A percentile compares a stretch with the other conserved stretches of the same genome.
Evolutionary conservation across 2,888 invertebrate species (phyloP).

Genomic region (Heliconius aoede): DNA sequence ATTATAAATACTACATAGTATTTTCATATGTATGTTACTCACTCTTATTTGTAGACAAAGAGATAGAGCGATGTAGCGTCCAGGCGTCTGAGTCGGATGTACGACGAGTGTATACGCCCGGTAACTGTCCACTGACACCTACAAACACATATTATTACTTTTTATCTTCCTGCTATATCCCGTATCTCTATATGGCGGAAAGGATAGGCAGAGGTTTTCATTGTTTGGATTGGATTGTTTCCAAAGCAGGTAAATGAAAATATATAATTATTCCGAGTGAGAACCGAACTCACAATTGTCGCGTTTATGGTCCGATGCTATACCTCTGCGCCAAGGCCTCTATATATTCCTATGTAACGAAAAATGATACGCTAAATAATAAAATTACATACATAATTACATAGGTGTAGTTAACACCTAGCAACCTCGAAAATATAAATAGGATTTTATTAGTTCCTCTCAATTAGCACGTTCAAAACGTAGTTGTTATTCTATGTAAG

Average conservation of each 20-base stretch:
- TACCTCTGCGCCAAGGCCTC: background rate
- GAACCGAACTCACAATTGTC: no score
- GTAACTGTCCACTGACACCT: constrained; percentile 90
- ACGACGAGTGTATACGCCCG: constrained; percentile 91
- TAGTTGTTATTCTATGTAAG: no score
- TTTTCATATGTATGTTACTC: constrained; percentile 29
- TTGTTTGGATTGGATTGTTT: no score
- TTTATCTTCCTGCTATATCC: background rate
- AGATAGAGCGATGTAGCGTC: constrained; percentile 91
- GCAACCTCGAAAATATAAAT: background rate
- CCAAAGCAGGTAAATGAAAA: no score
- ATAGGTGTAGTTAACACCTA: no score
- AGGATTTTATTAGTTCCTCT: background rate
- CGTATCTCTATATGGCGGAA: background rate
- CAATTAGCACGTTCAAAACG: background rate
- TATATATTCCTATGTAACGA: constrained; percentile 1
- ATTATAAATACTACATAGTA: background rate
- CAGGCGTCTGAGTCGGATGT: constrained; percentile 96
- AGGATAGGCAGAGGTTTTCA: no score
- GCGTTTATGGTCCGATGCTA: no score
- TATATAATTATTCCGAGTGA: no score
- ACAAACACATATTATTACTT: constrained; percentile 19
- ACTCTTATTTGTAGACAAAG: constrained; percentile 72
- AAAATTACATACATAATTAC: no score
- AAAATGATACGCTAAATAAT: background rate